Evolutionary conservation across 2,113 vertebrate genomes (phyloP).

Genomic region (Lagopus leucura): DNA sequence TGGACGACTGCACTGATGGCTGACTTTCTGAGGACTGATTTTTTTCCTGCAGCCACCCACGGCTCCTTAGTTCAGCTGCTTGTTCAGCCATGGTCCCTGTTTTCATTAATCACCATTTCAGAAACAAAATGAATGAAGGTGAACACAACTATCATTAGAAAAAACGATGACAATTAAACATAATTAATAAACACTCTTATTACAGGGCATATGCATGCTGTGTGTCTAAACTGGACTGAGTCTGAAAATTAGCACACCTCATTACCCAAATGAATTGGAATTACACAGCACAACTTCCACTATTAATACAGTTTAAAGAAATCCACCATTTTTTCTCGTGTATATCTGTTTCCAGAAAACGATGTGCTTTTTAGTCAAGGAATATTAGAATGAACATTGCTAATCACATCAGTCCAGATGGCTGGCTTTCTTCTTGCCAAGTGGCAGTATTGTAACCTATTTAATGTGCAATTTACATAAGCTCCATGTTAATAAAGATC

Average conservation of each 20-base stretch:
- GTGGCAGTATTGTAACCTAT: constrained; percentile 61
- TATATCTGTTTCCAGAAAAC: constrained; percentile 47
- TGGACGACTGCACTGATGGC: background rate
- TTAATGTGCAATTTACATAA: constrained; percentile 69
- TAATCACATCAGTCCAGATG: constrained; percentile 77
- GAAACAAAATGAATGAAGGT: constrained; percentile 47
- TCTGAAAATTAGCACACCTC: constrained; percentile 61
- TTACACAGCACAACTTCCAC: constrained; percentile 37
- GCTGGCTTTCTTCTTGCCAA: constrained; percentile 68
- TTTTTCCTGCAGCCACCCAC: constrained; percentile 26
- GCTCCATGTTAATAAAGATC: constrained; percentile 63
- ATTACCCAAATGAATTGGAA: constrained; percentile 69
- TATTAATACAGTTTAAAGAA: constrained; percentile 67
- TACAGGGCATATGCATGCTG: constrained; percentile 67
- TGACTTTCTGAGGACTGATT: background rate
- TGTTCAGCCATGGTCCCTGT: constrained; percentile 16
- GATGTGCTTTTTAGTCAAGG: constrained; percentile 60
- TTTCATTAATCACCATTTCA: constrained; percentile 23
- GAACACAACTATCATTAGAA: constrained; percentile 58
- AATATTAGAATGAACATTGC: constrained; percentile 70
- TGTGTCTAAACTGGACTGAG: constrained; percentile 53
- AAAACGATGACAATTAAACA: constrained; percentile 65
- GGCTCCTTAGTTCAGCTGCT: constrained; percentile 39
- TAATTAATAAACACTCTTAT: constrained; percentile 73
- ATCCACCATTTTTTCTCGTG: constrained; percentile 25